Percentiles rank a stretch among this genome's conserved stretches.
These are phyloP conservation scores for Lemur catta DNA, from an alignment of 2,797 vertebrate species.

Conservation along the genomic window DNA sequence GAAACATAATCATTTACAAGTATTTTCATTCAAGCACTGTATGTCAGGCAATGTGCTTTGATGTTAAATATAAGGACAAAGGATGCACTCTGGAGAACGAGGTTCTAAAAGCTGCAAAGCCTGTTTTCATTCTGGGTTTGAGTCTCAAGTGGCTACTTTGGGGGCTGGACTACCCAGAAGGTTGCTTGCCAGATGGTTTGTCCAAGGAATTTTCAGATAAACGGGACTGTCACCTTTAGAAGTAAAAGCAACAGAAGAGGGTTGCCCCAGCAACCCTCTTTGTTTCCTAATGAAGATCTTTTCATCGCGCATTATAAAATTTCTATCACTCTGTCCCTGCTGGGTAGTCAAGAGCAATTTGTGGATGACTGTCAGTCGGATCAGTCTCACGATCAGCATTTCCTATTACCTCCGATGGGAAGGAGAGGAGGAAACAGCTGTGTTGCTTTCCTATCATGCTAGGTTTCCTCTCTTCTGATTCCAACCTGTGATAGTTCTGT, in stretches of 20 bases:
- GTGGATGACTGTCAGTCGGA: not conserved
- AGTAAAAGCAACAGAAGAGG: not conserved
- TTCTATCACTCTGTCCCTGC: not conserved
- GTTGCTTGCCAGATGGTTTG: not conserved
- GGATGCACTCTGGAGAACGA: not conserved
- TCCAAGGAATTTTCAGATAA: not conserved
- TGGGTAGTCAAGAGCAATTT: slow-evolving; percentile 9
- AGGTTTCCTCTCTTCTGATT: slow-evolving; percentile 39
- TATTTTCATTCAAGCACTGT: not conserved
- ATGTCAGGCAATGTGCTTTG: not conserved
- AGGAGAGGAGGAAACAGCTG: not conserved
- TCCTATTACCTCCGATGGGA: not conserved
- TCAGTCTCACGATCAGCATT: not conserved
- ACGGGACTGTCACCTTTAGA: not conserved
- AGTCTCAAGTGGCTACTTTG: not conserved
- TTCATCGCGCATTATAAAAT: not conserved
- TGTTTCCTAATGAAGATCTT: not conserved
- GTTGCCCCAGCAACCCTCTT: not conserved
- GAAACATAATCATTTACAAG: not conserved
- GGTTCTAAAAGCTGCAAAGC: not conserved
- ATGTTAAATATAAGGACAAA: not conserved
- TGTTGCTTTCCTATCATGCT: not conserved
- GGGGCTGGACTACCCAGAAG: not conserved
- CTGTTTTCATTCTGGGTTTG: not conserved
- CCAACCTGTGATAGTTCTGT: not conserved